Conservation (phyloP, 1,140 invertebrate species). For the Ectropis grisescens region DNA sequence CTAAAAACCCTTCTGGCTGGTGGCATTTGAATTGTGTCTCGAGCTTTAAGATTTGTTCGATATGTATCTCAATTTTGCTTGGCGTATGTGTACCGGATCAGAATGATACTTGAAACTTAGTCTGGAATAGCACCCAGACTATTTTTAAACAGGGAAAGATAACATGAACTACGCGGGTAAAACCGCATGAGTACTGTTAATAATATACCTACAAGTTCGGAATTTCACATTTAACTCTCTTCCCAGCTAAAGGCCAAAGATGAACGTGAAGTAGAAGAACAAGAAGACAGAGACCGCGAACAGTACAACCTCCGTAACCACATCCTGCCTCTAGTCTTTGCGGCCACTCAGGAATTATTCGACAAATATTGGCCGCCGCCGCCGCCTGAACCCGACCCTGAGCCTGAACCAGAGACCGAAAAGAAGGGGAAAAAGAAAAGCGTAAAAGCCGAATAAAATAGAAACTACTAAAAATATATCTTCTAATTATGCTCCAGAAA, state of each 20-base stretch:
- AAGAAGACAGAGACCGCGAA: constrained; percentile 25
- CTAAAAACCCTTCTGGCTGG: no score
- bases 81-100: no score
- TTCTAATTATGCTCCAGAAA: no score
- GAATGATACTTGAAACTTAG: no score
- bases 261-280: constrained; percentile 24
- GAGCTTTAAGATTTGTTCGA: no score
- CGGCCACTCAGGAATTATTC: constrained; percentile 31
- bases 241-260: constrained; percentile 31
- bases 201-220: background rate
- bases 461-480: no score
- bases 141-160: no score
- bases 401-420: constrained; percentile 18
- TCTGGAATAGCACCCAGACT: no score
- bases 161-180: background rate
- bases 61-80: no score
- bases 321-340: constrained; percentile 34
- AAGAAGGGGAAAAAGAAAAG: constrained; percentile 26
- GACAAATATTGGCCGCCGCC: constrained; percentile 31
- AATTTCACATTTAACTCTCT: background rate
- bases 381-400: constrained; percentile 20
- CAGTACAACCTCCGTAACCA: constrained; percentile 25
- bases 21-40: no score
- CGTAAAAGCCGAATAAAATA: no score
- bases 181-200: background rate